Conservation (phyloP, 2,888 invertebrate species). For the Carabus problematicus region DNA sequence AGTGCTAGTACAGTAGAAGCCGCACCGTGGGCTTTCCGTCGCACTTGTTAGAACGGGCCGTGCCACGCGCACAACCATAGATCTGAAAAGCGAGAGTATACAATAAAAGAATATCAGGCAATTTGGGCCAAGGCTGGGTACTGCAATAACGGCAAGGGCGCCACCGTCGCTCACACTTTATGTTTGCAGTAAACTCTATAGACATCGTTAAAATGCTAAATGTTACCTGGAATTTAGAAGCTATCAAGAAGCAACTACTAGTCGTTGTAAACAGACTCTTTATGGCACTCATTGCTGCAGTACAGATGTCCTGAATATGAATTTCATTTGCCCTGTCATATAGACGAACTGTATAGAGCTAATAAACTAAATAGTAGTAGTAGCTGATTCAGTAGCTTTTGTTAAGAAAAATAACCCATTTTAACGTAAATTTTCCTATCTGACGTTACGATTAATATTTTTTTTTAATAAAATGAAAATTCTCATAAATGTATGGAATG, state of each 20-base stretch:
- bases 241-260: constrained; percentile 22
- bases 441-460: no score
- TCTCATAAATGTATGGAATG: no score
- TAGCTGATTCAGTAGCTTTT: no score
- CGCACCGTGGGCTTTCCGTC: background rate
- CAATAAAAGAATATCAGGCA: constrained; percentile 20
- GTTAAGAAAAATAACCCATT: no score
- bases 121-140: constrained; percentile 26
- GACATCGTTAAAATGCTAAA: constrained; percentile 22
- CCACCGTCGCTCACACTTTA: constrained; percentile 7
- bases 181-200: constrained; percentile 14
- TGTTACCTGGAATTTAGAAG: constrained; percentile 23
- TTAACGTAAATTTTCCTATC: no score
- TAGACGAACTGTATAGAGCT: no score
- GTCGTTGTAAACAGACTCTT: constrained; percentile 9
- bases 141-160: constrained; percentile 19
- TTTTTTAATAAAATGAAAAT: no score
- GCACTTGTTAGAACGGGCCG: background rate
- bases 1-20: constrained; percentile 4
- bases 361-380: no score
- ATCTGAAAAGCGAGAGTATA: constrained; percentile 21
- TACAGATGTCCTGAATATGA: constrained; percentile 6
- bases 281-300: background rate
- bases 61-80: constrained; percentile 10
- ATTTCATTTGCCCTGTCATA: background rate